Base-by-base conservation (phyloP, 37 sponge, comb jelly and placozoan genomes). In the Hexactinellida sp. region DNA sequence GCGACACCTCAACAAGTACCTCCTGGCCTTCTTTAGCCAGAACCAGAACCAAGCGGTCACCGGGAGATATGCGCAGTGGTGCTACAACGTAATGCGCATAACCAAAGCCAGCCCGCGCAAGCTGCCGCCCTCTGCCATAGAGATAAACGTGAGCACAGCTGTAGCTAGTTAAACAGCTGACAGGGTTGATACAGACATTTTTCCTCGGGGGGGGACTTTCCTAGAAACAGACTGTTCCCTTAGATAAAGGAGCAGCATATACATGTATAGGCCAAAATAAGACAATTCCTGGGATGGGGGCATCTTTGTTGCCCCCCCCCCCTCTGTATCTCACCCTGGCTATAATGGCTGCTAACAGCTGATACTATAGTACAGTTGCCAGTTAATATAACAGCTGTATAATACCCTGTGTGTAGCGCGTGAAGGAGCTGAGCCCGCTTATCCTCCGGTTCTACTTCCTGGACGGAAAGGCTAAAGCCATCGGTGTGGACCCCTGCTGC, bases 381-480 rank as follows among this genome's bases (percentile, higher is more conserved):
- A n/a, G 52, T 47, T 47, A 47, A 19, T 47, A 19, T 19, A 19
- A 16, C 13, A 47, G 16, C 52, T 47, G 16, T 21, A 7, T 63
- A 25, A 63, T 37, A 19, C 39, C 37, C 21, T 38, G n/a, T 38
- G 24, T 38, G 21, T 52, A 96, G 97, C 88, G 91, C 36, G 93
- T 94, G 23, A 83, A 85, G 39, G 91, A 88, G 35, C 87, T 94
- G 52, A 93, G 88, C 54, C 93, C 90, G 0, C 88, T 96, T 30
- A 96, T 96, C 89, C 92, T 95, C 37, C 90, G 94, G 13, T 96
- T 96, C 89, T 96, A 96, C 82, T 96, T 96, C 93, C 88, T 96
- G 84, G 97, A 96, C 39, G 93, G 94, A 38, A 96, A 96, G 85
- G 94, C 97, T 36, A 94, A 94, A 83, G 97, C 94, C 24, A 92